Evolutionary conservation across 2,888 invertebrate species (phyloP).

Genomic region (Saturnia pavonia): DNA sequence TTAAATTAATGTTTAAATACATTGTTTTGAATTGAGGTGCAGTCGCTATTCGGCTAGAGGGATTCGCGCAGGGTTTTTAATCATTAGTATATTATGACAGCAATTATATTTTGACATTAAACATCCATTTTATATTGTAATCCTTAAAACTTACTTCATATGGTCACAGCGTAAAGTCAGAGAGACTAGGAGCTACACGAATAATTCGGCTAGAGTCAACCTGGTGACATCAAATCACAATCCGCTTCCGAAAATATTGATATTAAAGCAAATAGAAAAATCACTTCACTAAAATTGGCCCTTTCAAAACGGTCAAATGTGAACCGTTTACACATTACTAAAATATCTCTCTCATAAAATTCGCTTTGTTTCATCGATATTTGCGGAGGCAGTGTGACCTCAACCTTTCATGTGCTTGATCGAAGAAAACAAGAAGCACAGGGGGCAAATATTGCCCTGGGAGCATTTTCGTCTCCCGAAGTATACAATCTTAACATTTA

Average conservation of each 20-base stretch:
- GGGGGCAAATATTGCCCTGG: conserved; percentile 66
- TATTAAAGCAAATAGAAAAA: conserved; percentile 38
- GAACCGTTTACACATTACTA: conserved; percentile 42
- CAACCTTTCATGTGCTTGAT: conserved; percentile 51
- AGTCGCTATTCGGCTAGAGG: conserved; percentile 1
- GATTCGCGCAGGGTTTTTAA: background rate
- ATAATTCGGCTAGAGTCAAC: conserved; percentile 62
- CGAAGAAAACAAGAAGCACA: conserved; percentile 79
- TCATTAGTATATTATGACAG: conserved; percentile 2
- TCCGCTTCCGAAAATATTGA: conserved; percentile 54
- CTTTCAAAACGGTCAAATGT: conserved; percentile 36
- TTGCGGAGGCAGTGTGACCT: conserved; percentile 50
- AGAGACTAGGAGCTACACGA: conserved; percentile 47
- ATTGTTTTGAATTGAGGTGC: background rate
- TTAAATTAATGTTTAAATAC: background rate
- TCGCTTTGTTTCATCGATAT: conserved; percentile 46
- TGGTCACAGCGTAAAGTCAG: conserved; percentile 47
- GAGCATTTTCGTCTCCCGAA: conserved; percentile 58
- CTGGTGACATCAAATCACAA: conserved; percentile 46
- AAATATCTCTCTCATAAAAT: conserved; percentile 55
- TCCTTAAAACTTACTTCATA: conserved; percentile 44
- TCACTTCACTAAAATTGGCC: conserved; percentile 45
- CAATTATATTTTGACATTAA: conserved; percentile 12
- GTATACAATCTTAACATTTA: conserved; percentile 77
- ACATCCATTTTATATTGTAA: conserved; percentile 10